Base-by-base conservation (phyloP, 2,888 invertebrate species). In the Macrophya alboannulata region DNA sequence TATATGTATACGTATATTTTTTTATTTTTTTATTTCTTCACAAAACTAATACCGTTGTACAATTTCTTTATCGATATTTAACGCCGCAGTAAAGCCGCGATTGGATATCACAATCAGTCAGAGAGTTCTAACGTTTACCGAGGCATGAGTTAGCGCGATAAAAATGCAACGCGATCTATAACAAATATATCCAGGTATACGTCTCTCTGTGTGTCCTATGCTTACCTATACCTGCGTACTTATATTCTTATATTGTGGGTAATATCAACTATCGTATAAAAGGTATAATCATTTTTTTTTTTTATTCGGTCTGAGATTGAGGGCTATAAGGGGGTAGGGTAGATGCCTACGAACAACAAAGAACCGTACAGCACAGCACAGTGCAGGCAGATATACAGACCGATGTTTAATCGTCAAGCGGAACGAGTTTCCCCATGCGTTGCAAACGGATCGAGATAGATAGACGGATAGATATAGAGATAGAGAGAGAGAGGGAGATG, bases 401-500 rank as follows among this genome's bases (percentile, higher is more conserved):
- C 15, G 62, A 62, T 37, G 68, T 68, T 37, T 68, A 68, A 68
- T 68, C 68, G 68, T 68, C 68, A 37, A 68, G 68, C 68, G 68
- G 68, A 68, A 68, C 68, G 68, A 68, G 68, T 68, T 68, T 68
- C 77, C 81, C 81, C 62, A 65, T 81, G 81, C 43, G 81, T 81
- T 65, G 62, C 62, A 65, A 81, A 65, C 81, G 62, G 77, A 77
- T 55, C 10, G 31, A 68, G 68, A 68, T 21, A 37, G 25, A 68
- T 21, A 68, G 68, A 68, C 25, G 25, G 68, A 68, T 21, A 68
- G 68, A 68, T 37, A 25, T 25, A 62, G 62, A 25, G 68, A 68
- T 21, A 68, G 68, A 68, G 17, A 25, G 62, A 62, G 62, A 25
- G 62, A 62, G 62, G 25, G 62, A 62, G 62, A 62, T 25, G 62